Percentiles rank a stretch among this genome's conserved stretches.
Conservation (phyloP, 2,113 vertebrate genomes). For the rabbit (Oryctolagus cuniculus) region mOryCun1.1 NC_091434.1:163151501-163152000, state of each 20-base stretch:
- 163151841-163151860: background rate
- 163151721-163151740: background rate
- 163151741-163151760: background rate
- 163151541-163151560: conserved; percentile 8
- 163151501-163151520: background rate
- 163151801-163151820: conserved; percentile 12
- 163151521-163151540: background rate
- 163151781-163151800: conserved; percentile 5
- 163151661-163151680: background rate
- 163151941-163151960: too few species aligned
- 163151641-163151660: background rate
- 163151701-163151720: background rate
- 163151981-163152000: too few species aligned
- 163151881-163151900: conserved; percentile 9
- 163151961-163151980: too few species aligned
- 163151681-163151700: background rate
- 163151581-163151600: background rate
- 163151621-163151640: background rate
- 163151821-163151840: conserved; percentile 16
- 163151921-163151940: too few species aligned
- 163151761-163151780: background rate
- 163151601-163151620: background rate
- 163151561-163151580: conserved; percentile 36
- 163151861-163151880: conserved; percentile 3
- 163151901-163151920: background rate